phyloP scores from a whole-genome alignment of 2,888 invertebrate genomes.

The Lepidochrysops patricia region DNA sequence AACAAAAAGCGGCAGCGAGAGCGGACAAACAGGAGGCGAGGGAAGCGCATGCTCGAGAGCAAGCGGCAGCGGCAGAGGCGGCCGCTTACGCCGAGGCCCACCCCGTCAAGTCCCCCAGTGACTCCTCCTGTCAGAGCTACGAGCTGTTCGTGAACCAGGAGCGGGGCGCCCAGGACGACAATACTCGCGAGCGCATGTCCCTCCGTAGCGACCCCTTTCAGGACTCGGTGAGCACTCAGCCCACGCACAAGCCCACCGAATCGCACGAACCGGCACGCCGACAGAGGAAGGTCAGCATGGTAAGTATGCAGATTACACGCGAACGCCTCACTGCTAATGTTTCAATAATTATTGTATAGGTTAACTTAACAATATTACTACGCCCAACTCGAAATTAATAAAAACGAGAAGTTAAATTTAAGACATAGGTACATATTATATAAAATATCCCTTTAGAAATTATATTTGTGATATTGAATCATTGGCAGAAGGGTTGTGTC shows the following conservation, averaged over 20 bases:
- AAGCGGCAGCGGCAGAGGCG: conserved; percentile 77
- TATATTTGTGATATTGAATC: conserved; percentile 32
- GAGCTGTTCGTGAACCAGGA: conserved; percentile 93
- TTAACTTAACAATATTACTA: neutral
- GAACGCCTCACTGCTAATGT: conserved; percentile 49
- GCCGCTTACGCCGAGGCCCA: conserved; percentile 77
- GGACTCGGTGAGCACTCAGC: conserved; percentile 90
- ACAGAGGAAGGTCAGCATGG: conserved; percentile 93
- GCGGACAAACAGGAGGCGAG: conserved; percentile 77
- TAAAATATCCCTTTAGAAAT: too few species aligned
- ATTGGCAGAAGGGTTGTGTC: conserved; percentile 51
- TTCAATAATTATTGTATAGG: conserved; percentile 28
- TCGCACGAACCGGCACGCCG: conserved; percentile 68
- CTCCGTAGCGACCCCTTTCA: conserved; percentile 90
- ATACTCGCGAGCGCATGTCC: conserved; percentile 93
- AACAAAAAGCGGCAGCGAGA: conserved; percentile 84
- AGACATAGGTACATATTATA: too few species aligned
- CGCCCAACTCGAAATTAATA: too few species aligned
- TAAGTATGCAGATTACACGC: conserved; percentile 76
- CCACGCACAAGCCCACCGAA: conserved; percentile 75
- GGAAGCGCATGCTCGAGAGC: conserved; percentile 75
- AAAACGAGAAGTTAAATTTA: too few species aligned
- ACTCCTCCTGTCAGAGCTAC: conserved; percentile 93
- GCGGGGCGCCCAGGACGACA: conserved; percentile 90
- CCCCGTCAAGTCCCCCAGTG: conserved; percentile 91